phyloP scores from a whole-genome alignment of 2,797 vertebrate genomes.

The Sebastes dallii region DNA sequence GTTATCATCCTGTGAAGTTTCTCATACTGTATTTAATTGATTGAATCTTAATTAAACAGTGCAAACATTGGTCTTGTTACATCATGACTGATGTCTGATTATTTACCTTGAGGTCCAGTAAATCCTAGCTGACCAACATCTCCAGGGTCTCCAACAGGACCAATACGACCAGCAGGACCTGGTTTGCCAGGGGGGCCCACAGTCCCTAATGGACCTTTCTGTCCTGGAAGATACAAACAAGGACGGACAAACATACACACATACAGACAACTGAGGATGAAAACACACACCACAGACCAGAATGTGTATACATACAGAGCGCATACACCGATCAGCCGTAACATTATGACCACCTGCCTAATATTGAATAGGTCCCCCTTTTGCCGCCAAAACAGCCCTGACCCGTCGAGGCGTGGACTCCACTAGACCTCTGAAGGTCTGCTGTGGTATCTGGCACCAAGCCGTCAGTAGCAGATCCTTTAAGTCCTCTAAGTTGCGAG shows the following conservation, averaged over 20 bases:
- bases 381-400: too few relatives aligned
- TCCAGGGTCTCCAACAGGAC: constrained; percentile 62
- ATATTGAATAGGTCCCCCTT: too few relatives aligned
- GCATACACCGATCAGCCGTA: background rate
- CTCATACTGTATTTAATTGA: background rate
- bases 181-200: constrained; percentile 25
- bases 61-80: background rate
- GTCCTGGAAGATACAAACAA: constrained; percentile 43
- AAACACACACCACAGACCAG: background rate
- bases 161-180: constrained; percentile 53
- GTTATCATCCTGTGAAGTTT: background rate
- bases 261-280: background rate
- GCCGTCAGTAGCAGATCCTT: too few relatives aligned
- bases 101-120: constrained; percentile 65
- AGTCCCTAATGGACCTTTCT: constrained; percentile 50
- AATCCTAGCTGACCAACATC: constrained; percentile 59
- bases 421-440: too few relatives aligned
- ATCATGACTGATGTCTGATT: background rate
- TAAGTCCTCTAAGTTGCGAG: too few relatives aligned
- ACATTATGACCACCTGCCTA: too few relatives aligned
- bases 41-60: background rate
- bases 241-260: background rate
- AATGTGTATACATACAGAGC: background rate
- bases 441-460: too few relatives aligned
- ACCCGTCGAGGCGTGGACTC: too few relatives aligned